phyloP scores from a whole-genome alignment of 2,113 vertebrate species.

The Oryzias woworae region DNA sequence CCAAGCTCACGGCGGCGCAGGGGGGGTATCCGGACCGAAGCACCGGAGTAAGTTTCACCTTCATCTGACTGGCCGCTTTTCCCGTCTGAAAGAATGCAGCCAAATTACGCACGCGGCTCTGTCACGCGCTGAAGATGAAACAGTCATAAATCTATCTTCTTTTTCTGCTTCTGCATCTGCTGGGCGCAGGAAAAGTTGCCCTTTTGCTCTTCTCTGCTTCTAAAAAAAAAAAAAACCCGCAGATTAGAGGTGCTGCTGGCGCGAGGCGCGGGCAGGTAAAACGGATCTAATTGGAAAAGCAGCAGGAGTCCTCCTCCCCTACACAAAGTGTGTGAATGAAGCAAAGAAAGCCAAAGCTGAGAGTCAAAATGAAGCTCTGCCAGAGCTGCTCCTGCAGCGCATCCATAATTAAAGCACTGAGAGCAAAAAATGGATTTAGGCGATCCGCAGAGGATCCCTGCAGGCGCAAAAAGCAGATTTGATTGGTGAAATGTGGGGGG shows the following conservation, averaged over 20 bases:
- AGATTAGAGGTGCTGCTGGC: not conserved
- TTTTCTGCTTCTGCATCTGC: constrained; percentile 17
- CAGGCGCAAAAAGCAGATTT: not conserved
- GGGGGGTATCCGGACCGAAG: constrained; percentile 89
- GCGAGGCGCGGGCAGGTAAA: not conserved
- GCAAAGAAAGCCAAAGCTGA: constrained; percentile 13
- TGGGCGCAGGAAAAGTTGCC: constrained; percentile 31
- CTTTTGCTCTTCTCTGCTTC: not conserved
- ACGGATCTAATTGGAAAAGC: not conserved
- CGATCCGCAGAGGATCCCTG: not conserved
- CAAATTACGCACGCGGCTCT: too few relatives aligned
- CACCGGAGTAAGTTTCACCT: constrained; percentile 84
- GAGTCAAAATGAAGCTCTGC: constrained; percentile 28
- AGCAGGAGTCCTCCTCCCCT: constrained; percentile 10
- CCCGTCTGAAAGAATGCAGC: not conserved
- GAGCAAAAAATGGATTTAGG: not conserved
- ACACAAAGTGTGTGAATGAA: constrained; percentile 4
- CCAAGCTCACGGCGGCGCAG: constrained; percentile 88
- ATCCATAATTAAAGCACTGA: not conserved
- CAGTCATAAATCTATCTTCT: constrained; percentile 6
- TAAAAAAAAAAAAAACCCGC: not conserved
- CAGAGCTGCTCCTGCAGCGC: not conserved
- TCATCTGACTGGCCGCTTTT: not conserved
- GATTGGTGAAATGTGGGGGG: not conserved
- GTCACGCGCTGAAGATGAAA: too few relatives aligned